Conservation (phyloP, 64 coral and sea anemone species). For the Porites lutea region DNA sequence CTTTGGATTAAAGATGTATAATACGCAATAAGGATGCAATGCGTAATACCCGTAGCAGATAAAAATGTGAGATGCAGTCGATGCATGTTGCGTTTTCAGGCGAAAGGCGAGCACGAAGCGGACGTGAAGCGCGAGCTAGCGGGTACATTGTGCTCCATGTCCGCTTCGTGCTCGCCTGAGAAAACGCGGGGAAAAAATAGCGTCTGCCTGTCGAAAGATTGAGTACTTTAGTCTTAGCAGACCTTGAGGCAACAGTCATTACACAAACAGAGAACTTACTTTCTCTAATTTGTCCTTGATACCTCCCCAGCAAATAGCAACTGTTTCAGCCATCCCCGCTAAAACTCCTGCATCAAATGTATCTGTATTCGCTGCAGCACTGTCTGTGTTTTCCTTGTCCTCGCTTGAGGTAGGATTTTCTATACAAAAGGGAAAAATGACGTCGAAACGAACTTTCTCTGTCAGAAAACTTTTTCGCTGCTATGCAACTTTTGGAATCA, state of each 20-base stretch:
- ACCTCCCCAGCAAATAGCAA: conserved; percentile 91
- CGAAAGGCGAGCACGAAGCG: too few species aligned
- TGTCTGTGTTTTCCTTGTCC: conserved; percentile 85
- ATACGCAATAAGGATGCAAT: not conserved
- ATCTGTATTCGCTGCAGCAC: conserved; percentile 4
- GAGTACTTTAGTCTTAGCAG: too few species aligned
- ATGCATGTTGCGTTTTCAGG: too few species aligned
- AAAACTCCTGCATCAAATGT: conserved; percentile 36
- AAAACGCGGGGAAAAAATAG: too few species aligned
- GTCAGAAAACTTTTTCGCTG: not conserved
- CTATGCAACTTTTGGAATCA: not conserved
- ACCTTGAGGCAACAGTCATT: too few species aligned
- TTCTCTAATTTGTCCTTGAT: conserved; percentile 92
- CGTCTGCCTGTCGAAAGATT: too few species aligned
- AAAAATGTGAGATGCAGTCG: too few species aligned
- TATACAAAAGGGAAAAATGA: not conserved
- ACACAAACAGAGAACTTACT: conserved; percentile 1
- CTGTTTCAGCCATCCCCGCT: conserved; percentile 86
- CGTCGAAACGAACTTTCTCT: not conserved
- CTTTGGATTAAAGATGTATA: conserved; percentile 46
- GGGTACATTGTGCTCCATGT: too few species aligned
- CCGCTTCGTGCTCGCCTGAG: too few species aligned
- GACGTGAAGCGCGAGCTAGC: too few species aligned
- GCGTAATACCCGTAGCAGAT: not conserved
- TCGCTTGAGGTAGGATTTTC: conserved; percentile 54